These are phyloP conservation scores for Hippocampus guttulatus DNA, from an alignment of 2,113 vertebrate species.

Conservation along the genomic window DNA sequence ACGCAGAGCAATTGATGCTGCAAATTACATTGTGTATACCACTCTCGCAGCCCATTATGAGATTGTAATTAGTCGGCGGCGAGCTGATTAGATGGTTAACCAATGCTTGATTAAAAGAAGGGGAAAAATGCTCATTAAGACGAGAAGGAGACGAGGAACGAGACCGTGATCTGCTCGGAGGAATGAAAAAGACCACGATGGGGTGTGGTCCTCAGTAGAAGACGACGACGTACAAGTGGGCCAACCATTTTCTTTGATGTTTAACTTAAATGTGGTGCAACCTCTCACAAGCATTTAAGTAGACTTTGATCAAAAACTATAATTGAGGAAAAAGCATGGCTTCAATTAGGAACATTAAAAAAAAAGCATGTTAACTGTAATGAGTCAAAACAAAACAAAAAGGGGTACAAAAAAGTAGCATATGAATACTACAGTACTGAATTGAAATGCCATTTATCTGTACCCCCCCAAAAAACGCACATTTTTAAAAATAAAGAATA, in stretches of 20 bases:
- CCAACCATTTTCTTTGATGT: not conserved
- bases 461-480: no score
- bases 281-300: not conserved
- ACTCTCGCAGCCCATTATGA: constrained; percentile 56
- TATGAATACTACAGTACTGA: no score
- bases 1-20: constrained; percentile 27
- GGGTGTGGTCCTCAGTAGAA: not conserved
- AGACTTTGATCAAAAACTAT: not conserved
- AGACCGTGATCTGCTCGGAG: not conserved
- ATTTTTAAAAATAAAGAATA: no score
- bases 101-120: constrained; percentile 53
- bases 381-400: not conserved
- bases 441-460: no score
- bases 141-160: not conserved
- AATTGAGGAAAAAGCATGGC: not conserved
- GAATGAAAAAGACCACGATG: not conserved
- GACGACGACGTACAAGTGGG: not conserved
- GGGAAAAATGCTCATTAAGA: constrained; percentile 1
- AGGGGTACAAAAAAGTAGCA: not conserved
- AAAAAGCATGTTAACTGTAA: not conserved
- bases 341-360: not conserved
- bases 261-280: not conserved
- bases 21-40: constrained; percentile 56
- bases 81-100: constrained; percentile 56
- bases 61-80: constrained; percentile 57